A percentile compares a stretch with the other conserved stretches of the same genome.
phyloP scores from a whole-genome alignment of 2,797 vertebrate species.

The Astyanax mexicanus region DNA sequence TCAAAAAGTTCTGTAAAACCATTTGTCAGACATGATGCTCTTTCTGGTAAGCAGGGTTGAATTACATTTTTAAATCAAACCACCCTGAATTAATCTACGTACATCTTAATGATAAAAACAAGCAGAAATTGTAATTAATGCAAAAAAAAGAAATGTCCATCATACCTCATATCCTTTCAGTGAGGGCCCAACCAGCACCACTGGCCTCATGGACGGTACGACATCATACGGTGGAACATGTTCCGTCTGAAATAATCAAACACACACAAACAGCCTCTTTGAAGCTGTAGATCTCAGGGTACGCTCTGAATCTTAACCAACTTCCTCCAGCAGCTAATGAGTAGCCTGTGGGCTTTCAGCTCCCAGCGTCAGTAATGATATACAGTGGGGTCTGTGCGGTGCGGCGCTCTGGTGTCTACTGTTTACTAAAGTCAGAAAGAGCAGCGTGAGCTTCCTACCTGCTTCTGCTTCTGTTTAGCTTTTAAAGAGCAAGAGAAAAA shows the following conservation, averaged over 20 bases:
- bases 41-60: too few relatives aligned
- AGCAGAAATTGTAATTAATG: too few relatives aligned
- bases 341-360: constrained; percentile 8
- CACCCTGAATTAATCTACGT: constrained; percentile 2
- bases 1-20: too few relatives aligned
- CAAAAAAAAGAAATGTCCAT: background rate
- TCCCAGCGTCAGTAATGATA: constrained; percentile 12
- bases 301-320: constrained; percentile 27
- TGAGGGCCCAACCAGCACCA: constrained; percentile 95
- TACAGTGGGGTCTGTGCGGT: background rate
- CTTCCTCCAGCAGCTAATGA: constrained; percentile 26
- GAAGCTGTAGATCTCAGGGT: background rate
- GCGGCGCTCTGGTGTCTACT: background rate
- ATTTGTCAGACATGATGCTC: too few relatives aligned
- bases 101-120: too few relatives aligned
- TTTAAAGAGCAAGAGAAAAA: constrained; percentile 81
- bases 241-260: constrained; percentile 81
- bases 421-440: constrained; percentile 31
- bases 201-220: constrained; percentile 94
- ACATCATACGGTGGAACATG: constrained; percentile 93
- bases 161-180: constrained; percentile 96
- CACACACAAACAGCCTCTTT: constrained; percentile 25
- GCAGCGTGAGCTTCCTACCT: constrained; percentile 81
- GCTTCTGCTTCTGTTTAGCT: constrained; percentile 99
- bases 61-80: too few relatives aligned